These are phyloP conservation scores for Teleogryllus occipitalis DNA, from an alignment of 1,140 invertebrate genomes.

Conservation along the genomic window DNA sequence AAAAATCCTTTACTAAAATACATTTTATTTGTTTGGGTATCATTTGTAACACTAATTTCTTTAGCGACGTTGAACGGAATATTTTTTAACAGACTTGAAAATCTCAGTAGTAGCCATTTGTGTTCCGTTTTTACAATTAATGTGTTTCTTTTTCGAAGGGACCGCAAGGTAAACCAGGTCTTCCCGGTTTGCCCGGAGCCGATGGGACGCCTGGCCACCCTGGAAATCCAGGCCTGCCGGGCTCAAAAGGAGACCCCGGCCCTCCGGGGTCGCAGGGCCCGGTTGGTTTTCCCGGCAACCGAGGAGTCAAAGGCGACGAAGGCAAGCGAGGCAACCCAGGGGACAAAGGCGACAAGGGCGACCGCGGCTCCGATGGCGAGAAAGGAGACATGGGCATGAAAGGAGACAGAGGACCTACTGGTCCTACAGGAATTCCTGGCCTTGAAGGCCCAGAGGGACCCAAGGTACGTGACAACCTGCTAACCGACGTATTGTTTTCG, in stretches of 20 bases:
- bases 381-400: constrained; percentile 66
- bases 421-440: constrained; percentile 56
- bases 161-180: constrained; percentile 60
- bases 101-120: not conserved
- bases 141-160: constrained; percentile 41
- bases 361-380: constrained; percentile 61
- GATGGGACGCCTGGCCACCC: constrained; percentile 64
- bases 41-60: no score
- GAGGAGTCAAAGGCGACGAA: constrained; percentile 69
- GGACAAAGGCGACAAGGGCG: constrained; percentile 57
- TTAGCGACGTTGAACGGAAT: no score
- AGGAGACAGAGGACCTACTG: constrained; percentile 62
- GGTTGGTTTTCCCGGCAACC: constrained; percentile 63
- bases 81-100: not conserved
- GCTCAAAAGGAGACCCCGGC: constrained; percentile 57
- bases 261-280: constrained; percentile 56
- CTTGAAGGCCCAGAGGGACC: constrained; percentile 76
- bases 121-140: no score
- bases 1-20: no score
- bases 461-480: constrained; percentile 45
- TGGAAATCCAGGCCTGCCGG: constrained; percentile 58
- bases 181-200: constrained; percentile 61
- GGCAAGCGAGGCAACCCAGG: constrained; percentile 59
- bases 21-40: no score
- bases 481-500: no score